Conservation (phyloP, 2,888 invertebrate genomes). For the Lasioglossum zephyrum region DNA sequence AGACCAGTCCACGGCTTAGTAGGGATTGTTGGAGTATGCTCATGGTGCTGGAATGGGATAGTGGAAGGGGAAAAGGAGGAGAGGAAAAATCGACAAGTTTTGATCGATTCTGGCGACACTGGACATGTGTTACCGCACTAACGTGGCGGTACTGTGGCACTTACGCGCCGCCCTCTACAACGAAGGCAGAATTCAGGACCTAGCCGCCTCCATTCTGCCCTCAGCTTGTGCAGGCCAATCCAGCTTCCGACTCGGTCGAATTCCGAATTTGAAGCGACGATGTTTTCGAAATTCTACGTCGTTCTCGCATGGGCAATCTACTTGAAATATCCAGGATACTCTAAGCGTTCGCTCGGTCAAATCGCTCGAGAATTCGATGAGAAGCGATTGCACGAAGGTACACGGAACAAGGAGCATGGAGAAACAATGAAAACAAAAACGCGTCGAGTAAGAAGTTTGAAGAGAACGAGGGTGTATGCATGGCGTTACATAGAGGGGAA, state of each 20-base stretch:
- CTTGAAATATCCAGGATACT: slow-evolving; percentile 14
- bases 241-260: slow-evolving; percentile 32
- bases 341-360: slow-evolving; percentile 77
- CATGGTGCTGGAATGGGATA: too few species aligned
- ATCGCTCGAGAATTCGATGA: slow-evolving; percentile 67
- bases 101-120: too few species aligned
- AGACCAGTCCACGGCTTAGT: too few species aligned
- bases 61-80: too few species aligned
- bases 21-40: too few species aligned
- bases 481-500: slow-evolving; percentile 41
- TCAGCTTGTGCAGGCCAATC: slow-evolving; percentile 35
- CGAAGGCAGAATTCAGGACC: too few species aligned
- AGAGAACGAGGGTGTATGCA: slow-evolving; percentile 48
- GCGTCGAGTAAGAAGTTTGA: slow-evolving; percentile 45
- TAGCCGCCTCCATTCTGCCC: too few species aligned
- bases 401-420: slow-evolving; percentile 22
- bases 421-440: background rate
- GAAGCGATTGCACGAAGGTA: slow-evolving; percentile 50
- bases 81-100: too few species aligned
- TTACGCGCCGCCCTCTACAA: too few species aligned
- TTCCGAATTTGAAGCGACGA: background rate
- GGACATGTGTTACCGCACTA: too few species aligned
- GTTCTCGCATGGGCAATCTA: background rate
- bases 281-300: slow-evolving; percentile 20
- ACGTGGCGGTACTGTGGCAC: too few species aligned